phyloP scores from a whole-genome alignment of 53 echinoderm and acorn worm species.

The Actinopyga echinites region DNA sequence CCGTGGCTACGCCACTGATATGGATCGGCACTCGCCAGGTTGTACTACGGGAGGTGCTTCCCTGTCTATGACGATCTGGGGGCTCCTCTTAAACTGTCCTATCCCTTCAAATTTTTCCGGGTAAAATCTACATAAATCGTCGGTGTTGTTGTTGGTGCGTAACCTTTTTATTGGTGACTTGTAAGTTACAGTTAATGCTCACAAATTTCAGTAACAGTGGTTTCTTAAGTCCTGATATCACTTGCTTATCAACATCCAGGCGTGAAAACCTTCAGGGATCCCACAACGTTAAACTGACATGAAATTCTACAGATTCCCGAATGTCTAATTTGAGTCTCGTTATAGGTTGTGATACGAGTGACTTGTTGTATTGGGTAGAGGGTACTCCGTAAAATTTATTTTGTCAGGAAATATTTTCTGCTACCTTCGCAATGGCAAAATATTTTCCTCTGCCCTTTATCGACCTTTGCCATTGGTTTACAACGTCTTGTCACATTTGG shows the following conservation, averaged over 20 bases:
- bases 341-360: slow-evolving; percentile 55
- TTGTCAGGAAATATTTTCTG: slow-evolving; percentile 31
- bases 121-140: slow-evolving; percentile 55
- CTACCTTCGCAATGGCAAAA: slow-evolving; percentile 8
- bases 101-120: too few species aligned
- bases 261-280: slow-evolving; percentile 39
- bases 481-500: neutral
- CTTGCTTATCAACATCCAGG: slow-evolving; percentile 45
- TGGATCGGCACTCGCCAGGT: too few species aligned
- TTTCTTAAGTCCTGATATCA: slow-evolving; percentile 47
- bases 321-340: slow-evolving; percentile 52
- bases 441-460: slow-evolving; percentile 7
- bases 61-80: too few species aligned
- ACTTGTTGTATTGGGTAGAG: neutral
- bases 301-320: slow-evolving; percentile 39
- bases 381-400: neutral
- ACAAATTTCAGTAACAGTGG: slow-evolving; percentile 30
- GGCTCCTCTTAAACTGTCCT: too few species aligned
- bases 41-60: too few species aligned
- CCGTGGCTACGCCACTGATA: too few species aligned
- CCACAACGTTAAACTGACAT: slow-evolving; percentile 11
- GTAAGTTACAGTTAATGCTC: slow-evolving; percentile 12
- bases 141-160: neutral
- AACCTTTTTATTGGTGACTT: neutral
- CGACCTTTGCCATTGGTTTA: neutral